These are phyloP conservation scores for Melanotaenia trifasciata DNA, from an alignment of 2,797 vertebrate species.

Conservation along the genomic window DNA sequence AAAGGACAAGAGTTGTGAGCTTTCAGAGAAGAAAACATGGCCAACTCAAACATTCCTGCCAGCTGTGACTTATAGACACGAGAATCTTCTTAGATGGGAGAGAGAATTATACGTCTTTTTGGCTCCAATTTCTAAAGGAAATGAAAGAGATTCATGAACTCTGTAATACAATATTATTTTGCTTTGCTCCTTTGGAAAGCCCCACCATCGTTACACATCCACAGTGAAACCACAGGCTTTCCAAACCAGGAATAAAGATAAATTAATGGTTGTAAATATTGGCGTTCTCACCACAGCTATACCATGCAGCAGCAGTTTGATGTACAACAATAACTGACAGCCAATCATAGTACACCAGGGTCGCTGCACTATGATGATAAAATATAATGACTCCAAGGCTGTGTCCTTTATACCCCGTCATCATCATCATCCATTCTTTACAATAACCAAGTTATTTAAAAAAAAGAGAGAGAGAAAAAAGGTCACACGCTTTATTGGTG, in stretches of 20 bases:
- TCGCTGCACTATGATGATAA: neutral
- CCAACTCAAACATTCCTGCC: slow-evolving; percentile 34
- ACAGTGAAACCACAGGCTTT: neutral
- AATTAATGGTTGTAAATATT: neutral
- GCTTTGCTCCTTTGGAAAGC: neutral
- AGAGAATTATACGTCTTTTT: neutral
- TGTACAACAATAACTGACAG: neutral
- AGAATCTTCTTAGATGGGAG: neutral
- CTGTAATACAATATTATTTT: neutral
- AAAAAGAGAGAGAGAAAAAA: neutral
- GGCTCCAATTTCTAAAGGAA: slow-evolving; percentile 22
- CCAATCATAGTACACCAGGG: neutral
- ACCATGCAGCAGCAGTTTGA: neutral
- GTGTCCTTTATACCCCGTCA: neutral
- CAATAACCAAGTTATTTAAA: neutral
- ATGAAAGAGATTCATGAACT: slow-evolving; percentile 10
- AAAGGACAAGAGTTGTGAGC: slow-evolving; percentile 5
- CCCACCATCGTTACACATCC: neutral
- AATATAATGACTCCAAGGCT: neutral
- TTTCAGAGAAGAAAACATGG: slow-evolving; percentile 14
- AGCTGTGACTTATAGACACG: slow-evolving; percentile 22
- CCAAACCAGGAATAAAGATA: neutral
- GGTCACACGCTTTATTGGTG: neutral
- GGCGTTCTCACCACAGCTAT: neutral
- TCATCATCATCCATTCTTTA: neutral